Percentiles rank a stretch among this genome's conserved stretches.
These are phyloP conservation scores for Prunella strophiata DNA, from an alignment of 2,797 vertebrate genomes.

Conservation along the genomic window DNA sequence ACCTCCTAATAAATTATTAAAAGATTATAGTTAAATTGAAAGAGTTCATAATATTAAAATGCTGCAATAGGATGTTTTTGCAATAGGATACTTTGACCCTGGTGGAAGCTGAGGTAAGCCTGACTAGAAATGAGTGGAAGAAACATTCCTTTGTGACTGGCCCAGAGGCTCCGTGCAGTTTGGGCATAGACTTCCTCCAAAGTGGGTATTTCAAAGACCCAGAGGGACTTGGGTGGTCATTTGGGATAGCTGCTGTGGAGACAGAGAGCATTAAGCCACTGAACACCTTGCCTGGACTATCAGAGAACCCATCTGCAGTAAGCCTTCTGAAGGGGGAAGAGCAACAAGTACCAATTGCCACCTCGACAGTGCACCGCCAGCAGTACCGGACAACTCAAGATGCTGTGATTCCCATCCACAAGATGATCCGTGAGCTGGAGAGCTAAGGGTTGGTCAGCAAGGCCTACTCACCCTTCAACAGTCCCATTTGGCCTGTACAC, in stretches of 20 bases:
- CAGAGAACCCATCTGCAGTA: neutral
- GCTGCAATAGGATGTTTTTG: neutral
- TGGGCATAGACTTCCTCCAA: neutral
- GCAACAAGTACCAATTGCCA: neutral
- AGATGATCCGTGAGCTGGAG: neutral
- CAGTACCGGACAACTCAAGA: neutral
- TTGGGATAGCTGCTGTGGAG: neutral
- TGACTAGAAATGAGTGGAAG: neutral
- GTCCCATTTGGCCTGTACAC: neutral
- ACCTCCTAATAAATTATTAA: neutral
- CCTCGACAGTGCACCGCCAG: neutral
- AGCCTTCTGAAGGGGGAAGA: neutral
- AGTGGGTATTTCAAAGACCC: neutral
- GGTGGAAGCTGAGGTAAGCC: neutral
- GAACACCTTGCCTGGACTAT: neutral
- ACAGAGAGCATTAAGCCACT: neutral
- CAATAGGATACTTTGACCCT: neutral
- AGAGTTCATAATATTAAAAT: neutral
- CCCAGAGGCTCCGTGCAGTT: neutral
- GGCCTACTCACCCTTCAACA: neutral
- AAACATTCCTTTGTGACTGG: neutral
- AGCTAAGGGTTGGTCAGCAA: neutral
- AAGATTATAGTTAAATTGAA: neutral
- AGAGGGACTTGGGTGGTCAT: neutral
- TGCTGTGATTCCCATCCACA: neutral